Conservation (phyloP, 2,113 vertebrate species). For the Arvicanthis niloticus region DNA sequence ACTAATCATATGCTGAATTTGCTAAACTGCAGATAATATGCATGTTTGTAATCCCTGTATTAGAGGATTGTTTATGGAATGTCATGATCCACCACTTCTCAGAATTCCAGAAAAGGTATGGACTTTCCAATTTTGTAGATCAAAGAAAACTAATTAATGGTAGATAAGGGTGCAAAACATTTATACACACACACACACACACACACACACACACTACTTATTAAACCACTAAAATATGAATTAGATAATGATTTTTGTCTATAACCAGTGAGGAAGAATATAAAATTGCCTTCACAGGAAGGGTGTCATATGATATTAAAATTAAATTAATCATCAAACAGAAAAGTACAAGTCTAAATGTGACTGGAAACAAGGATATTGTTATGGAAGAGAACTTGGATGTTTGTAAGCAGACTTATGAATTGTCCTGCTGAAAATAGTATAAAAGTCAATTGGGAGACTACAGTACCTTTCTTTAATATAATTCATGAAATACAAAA, state of each 20-base stretch:
- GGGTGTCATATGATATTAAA: slow-evolving; percentile 96
- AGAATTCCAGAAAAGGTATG: background rate
- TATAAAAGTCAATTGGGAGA: slow-evolving; percentile 90
- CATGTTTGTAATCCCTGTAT: background rate
- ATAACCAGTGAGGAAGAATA: slow-evolving; percentile 95
- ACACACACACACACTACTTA: background rate
- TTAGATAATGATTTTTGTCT: slow-evolving; percentile 83
- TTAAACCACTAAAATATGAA: background rate
- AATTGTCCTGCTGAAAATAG: slow-evolving; percentile 94
- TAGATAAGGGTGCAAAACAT: background rate
- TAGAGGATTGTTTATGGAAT: background rate
- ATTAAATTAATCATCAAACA: slow-evolving; percentile 93
- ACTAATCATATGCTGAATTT: background rate
- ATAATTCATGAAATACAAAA: slow-evolving; percentile 97
- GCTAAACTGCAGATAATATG: background rate
- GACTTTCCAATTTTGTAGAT: background rate
- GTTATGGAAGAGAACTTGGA: slow-evolving; percentile 95
- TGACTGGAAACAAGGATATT: slow-evolving; percentile 92
- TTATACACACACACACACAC: too few species aligned
- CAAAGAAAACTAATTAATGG: background rate
- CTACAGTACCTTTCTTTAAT: slow-evolving; percentile 93
- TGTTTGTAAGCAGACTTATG: slow-evolving; percentile 93
- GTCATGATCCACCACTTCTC: background rate
- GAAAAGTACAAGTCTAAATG: slow-evolving; percentile 89
- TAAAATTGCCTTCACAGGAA: slow-evolving; percentile 96